A percentile compares a stretch with the other conserved stretches of the same genome.
These are phyloP conservation scores for Hyposmocoma kahamanoa DNA, from an alignment of 1,140 invertebrate species.

Conservation along the genomic window DNA sequence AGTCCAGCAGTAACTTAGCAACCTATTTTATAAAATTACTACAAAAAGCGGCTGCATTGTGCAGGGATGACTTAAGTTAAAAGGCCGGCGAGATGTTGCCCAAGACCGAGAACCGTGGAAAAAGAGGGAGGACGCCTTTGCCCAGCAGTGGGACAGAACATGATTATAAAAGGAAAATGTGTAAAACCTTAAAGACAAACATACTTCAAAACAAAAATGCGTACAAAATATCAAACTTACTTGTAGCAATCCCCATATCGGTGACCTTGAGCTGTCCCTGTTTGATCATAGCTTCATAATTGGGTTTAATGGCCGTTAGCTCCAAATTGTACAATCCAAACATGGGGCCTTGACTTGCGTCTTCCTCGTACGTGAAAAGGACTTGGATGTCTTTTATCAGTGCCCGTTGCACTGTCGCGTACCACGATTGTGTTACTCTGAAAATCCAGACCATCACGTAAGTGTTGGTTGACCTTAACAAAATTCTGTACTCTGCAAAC, in stretches of 20 bases:
- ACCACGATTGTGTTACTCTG: conserved; percentile 93
- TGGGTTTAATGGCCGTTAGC: conserved; percentile 87
- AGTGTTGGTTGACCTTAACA: too few species aligned
- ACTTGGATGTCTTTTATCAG: conserved; percentile 86
- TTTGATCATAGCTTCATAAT: conserved; percentile 91
- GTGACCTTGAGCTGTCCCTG: conserved; percentile 86
- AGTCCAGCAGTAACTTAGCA: too few species aligned
- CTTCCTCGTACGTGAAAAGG: conserved; percentile 80
- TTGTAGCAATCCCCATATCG: conserved; percentile 88
- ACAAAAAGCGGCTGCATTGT: too few species aligned
- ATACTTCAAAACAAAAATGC: neutral
- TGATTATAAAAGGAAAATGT: too few species aligned
- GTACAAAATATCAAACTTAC: conserved; percentile 64
- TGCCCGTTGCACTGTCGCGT: conserved; percentile 82
- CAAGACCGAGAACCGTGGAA: too few species aligned
- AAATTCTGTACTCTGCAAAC: too few species aligned
- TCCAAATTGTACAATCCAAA: conserved; percentile 85
- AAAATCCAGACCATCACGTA: too few species aligned
- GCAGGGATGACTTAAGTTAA: too few species aligned
- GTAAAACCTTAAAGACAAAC: neutral
- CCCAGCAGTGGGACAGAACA: too few species aligned
- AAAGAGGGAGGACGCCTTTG: too few species aligned
- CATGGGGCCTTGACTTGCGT: conserved; percentile 74
- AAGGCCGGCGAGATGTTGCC: too few species aligned
- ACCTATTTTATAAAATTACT: too few species aligned